These are phyloP conservation scores for Metacarcinus magister DNA, from an alignment of 2,888 invertebrate genomes.

Conservation along the genomic window DNA sequence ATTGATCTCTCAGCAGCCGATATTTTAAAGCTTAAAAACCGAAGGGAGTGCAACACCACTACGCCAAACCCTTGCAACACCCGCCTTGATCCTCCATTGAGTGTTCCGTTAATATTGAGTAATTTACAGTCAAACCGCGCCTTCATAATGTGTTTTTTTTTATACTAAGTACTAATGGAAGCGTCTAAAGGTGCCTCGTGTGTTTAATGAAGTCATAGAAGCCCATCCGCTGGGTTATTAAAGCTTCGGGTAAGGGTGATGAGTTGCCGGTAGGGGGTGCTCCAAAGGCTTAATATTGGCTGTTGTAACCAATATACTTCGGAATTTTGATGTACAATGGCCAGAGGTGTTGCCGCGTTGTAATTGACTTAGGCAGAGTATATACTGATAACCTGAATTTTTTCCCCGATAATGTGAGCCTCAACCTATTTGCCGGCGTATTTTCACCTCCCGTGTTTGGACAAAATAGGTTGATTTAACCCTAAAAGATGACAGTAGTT, in stretches of 20 bases:
- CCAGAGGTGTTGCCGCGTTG: not conserved
- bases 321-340: conserved; percentile 26
- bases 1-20: not conserved
- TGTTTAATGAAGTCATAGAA: conserved; percentile 20
- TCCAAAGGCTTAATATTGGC: not conserved
- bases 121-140: not conserved
- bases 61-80: not conserved
- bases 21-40: not conserved
- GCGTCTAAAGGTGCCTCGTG: not conserved
- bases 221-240: not conserved
- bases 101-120: not conserved
- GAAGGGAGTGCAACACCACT: not conserved
- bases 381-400: not conserved
- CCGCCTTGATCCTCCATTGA: not conserved
- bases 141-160: not conserved
- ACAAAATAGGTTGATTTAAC: not conserved
- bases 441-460: not conserved
- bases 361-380: not conserved
- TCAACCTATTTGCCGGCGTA: too few species aligned
- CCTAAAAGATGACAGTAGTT: too few species aligned
- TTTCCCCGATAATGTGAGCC: not conserved
- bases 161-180: not conserved
- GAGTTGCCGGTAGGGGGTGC: not conserved
- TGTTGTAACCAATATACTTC: not conserved
- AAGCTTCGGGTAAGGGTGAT: not conserved